Base-by-base conservation (phyloP, 2,888 invertebrate species). In the Coleophora deauratella region DNA sequence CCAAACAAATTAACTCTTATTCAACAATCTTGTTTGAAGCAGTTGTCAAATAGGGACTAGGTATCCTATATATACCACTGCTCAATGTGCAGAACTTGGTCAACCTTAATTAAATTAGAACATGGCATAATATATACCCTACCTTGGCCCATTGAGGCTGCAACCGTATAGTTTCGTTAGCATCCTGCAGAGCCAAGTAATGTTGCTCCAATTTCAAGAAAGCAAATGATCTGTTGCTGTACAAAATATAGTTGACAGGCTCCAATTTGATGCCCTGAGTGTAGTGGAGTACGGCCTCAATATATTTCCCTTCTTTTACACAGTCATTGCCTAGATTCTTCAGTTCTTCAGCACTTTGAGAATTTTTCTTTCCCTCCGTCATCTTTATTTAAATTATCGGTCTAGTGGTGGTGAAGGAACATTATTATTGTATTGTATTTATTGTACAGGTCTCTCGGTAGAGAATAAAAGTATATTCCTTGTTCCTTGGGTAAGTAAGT, bases 131-230 rank as follows among this genome's bases (percentile, higher is more conserved):
- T 3, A 21, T 21, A 21, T 21, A 21, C 21, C 12, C 54, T 80
- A 91, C 93, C 88, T 94, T 94, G 7, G 93, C 90, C 93, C 94
- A 94, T 36, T 89, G 87, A 12, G 93, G 93, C 65, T 91, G 90
- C 41, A 94, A 66, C 62, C 87, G 85, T 40, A 94, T 93, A 2
- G 91, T 90, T 70, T 91, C 90, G 58, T 91, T 88, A 2, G 95
- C 94, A 87, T 95, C 95, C 67, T 92, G 89, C 55, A 93, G 76
- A 0, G 94, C 91, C 52, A 91, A 88, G 70, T 90, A 92, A 72
- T 90, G 93, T 65, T 93, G 93, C 56, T 92, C 89, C 52, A 92
- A 75, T 72, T 93, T 92, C 30, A 95, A 76, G 72, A 93, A 94
- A 9, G 93, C 93, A 61, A 90, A 89, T 4, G 94, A 94, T 61